These are phyloP conservation scores for Galerucella calmariensis DNA, from an alignment of 2,888 invertebrate genomes.

Conservation along the genomic window DNA sequence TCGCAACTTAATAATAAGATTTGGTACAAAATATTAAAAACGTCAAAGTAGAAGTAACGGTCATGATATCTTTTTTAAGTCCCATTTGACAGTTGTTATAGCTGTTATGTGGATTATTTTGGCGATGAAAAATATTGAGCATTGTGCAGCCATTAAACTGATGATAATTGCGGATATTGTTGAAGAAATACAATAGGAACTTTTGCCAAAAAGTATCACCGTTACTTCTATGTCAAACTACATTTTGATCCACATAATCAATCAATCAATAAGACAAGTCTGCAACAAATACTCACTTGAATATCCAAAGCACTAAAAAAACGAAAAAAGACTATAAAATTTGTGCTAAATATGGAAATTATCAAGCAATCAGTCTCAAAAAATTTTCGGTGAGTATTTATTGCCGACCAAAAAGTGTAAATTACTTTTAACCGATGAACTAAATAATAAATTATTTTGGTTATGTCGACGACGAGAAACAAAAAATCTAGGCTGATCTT, in stretches of 20 bases:
- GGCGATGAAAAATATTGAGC: not conserved
- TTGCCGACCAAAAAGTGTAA: constrained; percentile 45
- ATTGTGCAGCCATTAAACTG: not conserved
- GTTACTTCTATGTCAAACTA: constrained; percentile 14
- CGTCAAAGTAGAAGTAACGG: constrained; percentile 1
- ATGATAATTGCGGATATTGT: too few relatives aligned
- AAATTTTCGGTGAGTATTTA: constrained; percentile 53
- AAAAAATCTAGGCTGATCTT: constrained; percentile 19
- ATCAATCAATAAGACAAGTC: constrained; percentile 27
- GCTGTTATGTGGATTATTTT: not conserved
- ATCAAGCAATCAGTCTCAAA: constrained; percentile 50
- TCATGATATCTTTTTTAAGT: not conserved
- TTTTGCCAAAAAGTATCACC: not conserved
- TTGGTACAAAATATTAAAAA: constrained; percentile 49
- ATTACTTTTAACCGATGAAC: not conserved
- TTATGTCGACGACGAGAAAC: constrained; percentile 43
- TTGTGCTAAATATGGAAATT: constrained; percentile 43
- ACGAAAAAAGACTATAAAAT: constrained; percentile 31
- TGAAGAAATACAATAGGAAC: not conserved
- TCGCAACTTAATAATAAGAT: constrained; percentile 54
- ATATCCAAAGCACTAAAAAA: constrained; percentile 10
- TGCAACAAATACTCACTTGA: constrained; percentile 50
- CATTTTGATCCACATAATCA: constrained; percentile 25
- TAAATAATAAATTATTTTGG: constrained; percentile 27
- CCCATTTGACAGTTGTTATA: not conserved